Percentiles rank a stretch among this genome's conserved stretches.
phyloP scores from a whole-genome alignment of 2,888 invertebrate genomes.

The Stenolophus ochropezus region DNA sequence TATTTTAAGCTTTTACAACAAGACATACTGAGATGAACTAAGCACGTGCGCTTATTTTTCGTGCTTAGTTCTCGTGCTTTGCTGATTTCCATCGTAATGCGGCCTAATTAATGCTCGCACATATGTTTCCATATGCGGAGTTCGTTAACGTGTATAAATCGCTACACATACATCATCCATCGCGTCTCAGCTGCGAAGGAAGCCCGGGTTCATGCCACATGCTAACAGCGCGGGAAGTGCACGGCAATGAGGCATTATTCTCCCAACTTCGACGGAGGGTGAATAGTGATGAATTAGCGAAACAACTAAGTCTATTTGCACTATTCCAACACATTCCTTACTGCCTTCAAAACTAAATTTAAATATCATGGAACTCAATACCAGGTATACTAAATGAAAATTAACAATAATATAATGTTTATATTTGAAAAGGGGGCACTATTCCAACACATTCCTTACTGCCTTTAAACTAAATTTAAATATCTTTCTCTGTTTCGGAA shows the following conservation, averaged over 20 bases:
- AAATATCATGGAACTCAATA: too few relatives aligned
- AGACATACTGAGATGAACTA: not conserved
- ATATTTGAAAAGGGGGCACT: too few relatives aligned
- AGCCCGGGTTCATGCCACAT: not conserved
- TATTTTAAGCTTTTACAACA: too few relatives aligned
- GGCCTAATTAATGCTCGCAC: conserved; percentile 22
- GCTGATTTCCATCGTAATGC: not conserved
- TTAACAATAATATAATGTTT: too few relatives aligned
- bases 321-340: too few relatives aligned
- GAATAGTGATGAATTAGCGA: not conserved
- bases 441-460: too few relatives aligned
- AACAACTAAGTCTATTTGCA: too few relatives aligned
- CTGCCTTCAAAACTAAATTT: too few relatives aligned
- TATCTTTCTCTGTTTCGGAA: too few relatives aligned
- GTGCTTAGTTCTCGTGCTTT: not conserved
- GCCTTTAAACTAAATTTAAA: too few relatives aligned
- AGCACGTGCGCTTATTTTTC: not conserved
- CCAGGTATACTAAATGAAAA: too few relatives aligned
- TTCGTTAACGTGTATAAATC: conserved; percentile 23
- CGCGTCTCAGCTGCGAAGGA: not conserved
- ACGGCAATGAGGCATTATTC: conserved; percentile 3
- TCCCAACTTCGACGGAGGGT: not conserved
- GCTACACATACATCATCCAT: conserved; percentile 25
- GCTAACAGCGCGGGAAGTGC: not conserved
- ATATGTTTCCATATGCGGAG: conserved; percentile 29